Conservation (phyloP, 2,888 invertebrate species). For the Willowsia nigromaculata region DNA sequence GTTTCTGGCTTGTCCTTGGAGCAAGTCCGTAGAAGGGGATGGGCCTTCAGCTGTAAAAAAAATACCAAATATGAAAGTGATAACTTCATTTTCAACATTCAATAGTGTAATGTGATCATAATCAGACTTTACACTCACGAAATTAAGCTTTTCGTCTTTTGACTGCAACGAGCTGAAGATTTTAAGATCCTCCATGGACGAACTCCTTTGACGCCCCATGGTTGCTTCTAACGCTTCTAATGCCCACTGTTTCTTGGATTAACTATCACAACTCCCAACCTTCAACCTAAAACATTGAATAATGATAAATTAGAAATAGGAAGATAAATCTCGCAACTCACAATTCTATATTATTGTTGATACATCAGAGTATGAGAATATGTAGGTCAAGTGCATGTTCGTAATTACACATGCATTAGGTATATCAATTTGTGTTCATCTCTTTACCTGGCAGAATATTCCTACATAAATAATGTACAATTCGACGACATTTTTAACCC, state of each 20-base stretch:
- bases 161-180: background rate
- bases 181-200: background rate
- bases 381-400: too few relatives aligned
- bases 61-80: background rate
- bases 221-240: background rate
- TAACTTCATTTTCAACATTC: background rate
- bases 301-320: too few relatives aligned
- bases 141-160: background rate
- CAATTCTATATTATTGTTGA: too few relatives aligned
- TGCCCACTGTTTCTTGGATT: background rate
- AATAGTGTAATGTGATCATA: background rate
- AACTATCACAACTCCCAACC: background rate
- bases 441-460: too few relatives aligned
- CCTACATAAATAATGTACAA: too few relatives aligned
- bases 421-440: too few relatives aligned
- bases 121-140: background rate
- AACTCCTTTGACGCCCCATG: background rate
- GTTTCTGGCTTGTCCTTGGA: background rate
- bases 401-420: too few relatives aligned
- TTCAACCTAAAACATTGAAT: background rate
- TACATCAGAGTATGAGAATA: too few relatives aligned
- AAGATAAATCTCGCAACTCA: too few relatives aligned
- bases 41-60: conserved; percentile 62
- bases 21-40: conserved; percentile 54
- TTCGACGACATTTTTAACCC: too few relatives aligned